A percentile compares a stretch with the other conserved stretches of the same genome.
These are phyloP conservation scores for Eupithecia centaureata DNA, from an alignment of 2,888 invertebrate genomes.

Conservation along the genomic window DNA sequence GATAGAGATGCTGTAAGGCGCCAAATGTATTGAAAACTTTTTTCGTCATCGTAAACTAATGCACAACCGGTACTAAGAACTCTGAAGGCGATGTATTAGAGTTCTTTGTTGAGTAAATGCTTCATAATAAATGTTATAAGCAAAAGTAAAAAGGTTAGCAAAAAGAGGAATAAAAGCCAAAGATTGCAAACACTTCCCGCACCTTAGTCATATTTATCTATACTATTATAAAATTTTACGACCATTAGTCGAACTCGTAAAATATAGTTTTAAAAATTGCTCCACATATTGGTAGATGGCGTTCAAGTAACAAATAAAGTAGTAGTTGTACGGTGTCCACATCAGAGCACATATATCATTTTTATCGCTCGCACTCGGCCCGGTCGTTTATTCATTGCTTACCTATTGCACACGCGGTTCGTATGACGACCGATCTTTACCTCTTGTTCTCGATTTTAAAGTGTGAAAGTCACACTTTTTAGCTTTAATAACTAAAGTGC, in stretches of 20 bases:
- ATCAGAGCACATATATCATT: conserved; percentile 79
- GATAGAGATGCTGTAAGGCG: too few species aligned
- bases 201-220: conserved; percentile 20
- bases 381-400: conserved; percentile 81
- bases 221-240: conserved; percentile 27
- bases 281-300: conserved; percentile 49
- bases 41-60: too few species aligned
- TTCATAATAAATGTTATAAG: too few species aligned
- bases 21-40: too few species aligned
- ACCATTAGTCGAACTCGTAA: conserved; percentile 45
- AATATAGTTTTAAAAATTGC: conserved; percentile 51
- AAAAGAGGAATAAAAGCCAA: background rate
- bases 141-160: too few species aligned
- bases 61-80: too few species aligned
- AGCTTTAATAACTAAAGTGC: too few species aligned
- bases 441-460: conserved; percentile 48
- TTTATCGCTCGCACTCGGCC: conserved; percentile 80
- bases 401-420: conserved; percentile 78
- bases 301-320: conserved; percentile 76
- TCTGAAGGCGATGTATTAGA: too few species aligned
- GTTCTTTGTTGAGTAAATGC: background rate
- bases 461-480: background rate
- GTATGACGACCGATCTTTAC: conserved; percentile 63
- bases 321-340: conserved; percentile 69
- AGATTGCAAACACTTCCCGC: background rate